These are phyloP conservation scores for Ricordea florida DNA, from an alignment of 92 coral and sea anemone species.

Conservation along the genomic window DNA sequence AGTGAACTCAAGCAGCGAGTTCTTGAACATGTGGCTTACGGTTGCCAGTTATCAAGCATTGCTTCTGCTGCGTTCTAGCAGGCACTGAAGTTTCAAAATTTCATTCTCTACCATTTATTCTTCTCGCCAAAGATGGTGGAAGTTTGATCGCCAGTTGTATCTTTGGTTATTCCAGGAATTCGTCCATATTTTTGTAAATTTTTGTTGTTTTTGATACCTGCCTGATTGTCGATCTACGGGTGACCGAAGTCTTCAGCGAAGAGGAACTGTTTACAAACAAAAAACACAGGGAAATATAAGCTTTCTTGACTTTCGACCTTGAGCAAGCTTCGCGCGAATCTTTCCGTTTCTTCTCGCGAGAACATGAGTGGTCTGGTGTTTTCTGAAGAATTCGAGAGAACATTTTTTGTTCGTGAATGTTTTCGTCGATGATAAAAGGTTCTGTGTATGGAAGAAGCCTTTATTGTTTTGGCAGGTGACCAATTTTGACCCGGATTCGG, in stretches of 20 bases:
- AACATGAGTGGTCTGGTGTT: too few relatives aligned
- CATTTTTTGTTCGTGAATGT: too few relatives aligned
- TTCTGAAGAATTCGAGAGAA: too few relatives aligned
- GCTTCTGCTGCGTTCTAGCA: slow-evolving; percentile 64
- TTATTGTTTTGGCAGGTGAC: too few relatives aligned
- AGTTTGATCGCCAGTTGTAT: not conserved
- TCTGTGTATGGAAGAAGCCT: too few relatives aligned
- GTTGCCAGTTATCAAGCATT: slow-evolving; percentile 91
- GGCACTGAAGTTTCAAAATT: not conserved
- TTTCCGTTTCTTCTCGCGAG: too few relatives aligned
- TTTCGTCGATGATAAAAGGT: not conserved
- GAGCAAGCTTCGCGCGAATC: too few relatives aligned
- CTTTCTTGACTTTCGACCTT: not conserved
- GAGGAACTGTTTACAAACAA: slow-evolving; percentile 3
- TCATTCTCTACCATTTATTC: not conserved
- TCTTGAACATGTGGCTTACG: slow-evolving; percentile 92
- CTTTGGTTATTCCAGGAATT: slow-evolving; percentile 12
- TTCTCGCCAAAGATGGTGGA: not conserved
- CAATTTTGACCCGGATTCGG: not conserved
- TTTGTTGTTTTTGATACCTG: not conserved
- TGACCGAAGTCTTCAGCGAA: slow-evolving; percentile 1
- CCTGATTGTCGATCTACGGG: not conserved
- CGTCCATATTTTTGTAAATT: not conserved
- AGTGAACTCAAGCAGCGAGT: slow-evolving; percentile 93
- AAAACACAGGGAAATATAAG: not conserved